Percentiles rank a stretch among this genome's conserved stretches.
These are phyloP conservation scores for Pocillopora grandis DNA, from an alignment of 92 coral and sea anemone genomes.

Conservation along the genomic window DNA sequence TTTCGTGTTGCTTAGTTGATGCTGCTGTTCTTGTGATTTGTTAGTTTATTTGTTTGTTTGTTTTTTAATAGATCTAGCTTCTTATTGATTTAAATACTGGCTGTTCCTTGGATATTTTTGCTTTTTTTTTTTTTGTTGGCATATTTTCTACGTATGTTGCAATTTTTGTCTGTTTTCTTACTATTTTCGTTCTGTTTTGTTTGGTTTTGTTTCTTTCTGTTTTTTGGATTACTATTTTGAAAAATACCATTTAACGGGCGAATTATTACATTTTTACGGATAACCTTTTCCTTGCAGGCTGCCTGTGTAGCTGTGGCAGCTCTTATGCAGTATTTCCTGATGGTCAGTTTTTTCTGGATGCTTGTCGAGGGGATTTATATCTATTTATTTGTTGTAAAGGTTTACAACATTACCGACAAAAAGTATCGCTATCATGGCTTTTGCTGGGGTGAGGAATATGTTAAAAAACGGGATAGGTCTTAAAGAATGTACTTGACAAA, in stretches of 20 bases:
- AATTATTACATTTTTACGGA: not conserved
- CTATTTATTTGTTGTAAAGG: conserved; percentile 2
- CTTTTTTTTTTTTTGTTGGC: too few relatives aligned
- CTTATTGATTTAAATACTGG: too few relatives aligned
- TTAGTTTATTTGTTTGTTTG: too few relatives aligned
- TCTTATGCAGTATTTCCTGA: not conserved
- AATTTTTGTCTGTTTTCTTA: too few relatives aligned
- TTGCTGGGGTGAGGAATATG: not conserved
- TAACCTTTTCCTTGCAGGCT: not conserved
- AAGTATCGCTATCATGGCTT: not conserved
- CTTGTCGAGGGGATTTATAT: not conserved
- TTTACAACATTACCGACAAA: not conserved
- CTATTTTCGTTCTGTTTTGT: too few relatives aligned
- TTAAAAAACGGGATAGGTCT: too few relatives aligned
- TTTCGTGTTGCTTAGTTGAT: not conserved
- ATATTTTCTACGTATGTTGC: too few relatives aligned
- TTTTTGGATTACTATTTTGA: not conserved
- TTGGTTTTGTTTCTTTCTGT: not conserved
- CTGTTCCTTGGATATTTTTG: too few relatives aligned
- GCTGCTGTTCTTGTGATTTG: not conserved
- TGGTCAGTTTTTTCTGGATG: not conserved
- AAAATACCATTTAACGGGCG: not conserved
- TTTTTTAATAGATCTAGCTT: too few relatives aligned
- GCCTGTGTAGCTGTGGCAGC: not conserved
- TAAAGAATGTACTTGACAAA: not conserved